Conservation (phyloP, 2,113 vertebrate genomes). For the Phaetusa simplex region DNA sequence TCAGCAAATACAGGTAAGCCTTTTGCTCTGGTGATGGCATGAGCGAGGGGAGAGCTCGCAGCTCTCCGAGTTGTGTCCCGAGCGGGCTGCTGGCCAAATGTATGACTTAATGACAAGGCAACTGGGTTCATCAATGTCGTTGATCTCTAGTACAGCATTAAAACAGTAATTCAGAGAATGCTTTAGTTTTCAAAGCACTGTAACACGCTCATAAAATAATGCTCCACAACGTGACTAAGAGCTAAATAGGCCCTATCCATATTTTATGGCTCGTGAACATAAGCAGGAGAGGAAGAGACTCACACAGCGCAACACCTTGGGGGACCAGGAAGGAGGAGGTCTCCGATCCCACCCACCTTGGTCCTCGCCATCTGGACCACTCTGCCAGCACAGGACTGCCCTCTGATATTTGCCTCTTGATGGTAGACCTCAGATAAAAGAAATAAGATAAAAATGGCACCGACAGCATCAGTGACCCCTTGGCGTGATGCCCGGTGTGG, state of each 20-base stretch:
- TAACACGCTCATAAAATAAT: constrained; percentile 28
- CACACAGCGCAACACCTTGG: accelerated
- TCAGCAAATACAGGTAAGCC: not conserved
- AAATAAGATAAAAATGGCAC: not conserved
- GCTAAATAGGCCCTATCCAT: not conserved
- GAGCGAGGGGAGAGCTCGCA: not conserved
- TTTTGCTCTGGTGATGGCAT: not conserved
- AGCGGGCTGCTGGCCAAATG: not conserved
- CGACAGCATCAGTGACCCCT: accelerated
- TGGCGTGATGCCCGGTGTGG: accelerated
- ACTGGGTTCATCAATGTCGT: not conserved
- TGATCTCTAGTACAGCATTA: constrained; percentile 35
- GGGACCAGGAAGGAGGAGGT: not conserved
- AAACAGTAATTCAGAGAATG: not conserved
- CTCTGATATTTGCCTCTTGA: not conserved
- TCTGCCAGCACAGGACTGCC: not conserved
- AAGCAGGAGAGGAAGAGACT: not conserved
- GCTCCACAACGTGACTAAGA: constrained; percentile 1
- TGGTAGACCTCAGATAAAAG: not conserved
- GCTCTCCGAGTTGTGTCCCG: not conserved
- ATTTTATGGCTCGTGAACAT: not conserved
- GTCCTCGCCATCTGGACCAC: not conserved
- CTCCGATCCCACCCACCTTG: not conserved
- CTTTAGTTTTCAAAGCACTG: constrained; percentile 38
- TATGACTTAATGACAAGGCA: not conserved